Percentiles rank a stretch among this genome's conserved stretches.
Evolutionary conservation across 2,888 invertebrate species (phyloP).

Genomic region (Xestia xanthographa): DNA sequence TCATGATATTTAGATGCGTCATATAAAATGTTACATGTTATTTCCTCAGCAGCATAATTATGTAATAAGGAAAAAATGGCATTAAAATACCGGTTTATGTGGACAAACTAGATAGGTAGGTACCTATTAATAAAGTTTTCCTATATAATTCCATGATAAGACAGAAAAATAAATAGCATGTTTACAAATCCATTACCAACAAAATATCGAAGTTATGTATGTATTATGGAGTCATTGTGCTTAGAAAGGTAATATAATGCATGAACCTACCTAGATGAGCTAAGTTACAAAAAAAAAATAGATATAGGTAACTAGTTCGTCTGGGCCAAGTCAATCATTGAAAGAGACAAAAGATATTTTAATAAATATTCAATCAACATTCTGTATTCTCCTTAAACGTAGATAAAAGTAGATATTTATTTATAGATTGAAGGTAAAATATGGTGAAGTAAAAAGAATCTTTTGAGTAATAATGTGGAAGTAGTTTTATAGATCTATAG

Average conservation of each 20-base stretch:
- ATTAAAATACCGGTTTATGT: constrained; percentile 17
- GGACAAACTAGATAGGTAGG: constrained; percentile 10
- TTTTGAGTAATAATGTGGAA: not conserved
- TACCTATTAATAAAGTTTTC: constrained; percentile 15
- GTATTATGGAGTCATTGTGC: not conserved
- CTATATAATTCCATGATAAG: not conserved
- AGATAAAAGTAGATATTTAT: constrained; percentile 41
- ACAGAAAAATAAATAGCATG: not conserved
- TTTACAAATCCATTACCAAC: not conserved
- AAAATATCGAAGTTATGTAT: not conserved
- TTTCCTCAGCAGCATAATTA: constrained; percentile 10
- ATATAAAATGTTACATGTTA: not conserved
- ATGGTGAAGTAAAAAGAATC: constrained; percentile 5
- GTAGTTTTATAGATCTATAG: constrained; percentile 3
- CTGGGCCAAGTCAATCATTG: not conserved
- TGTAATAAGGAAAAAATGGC: constrained; percentile 7
- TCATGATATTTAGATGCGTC: not conserved
- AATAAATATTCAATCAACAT: not conserved
- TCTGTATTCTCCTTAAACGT: constrained; percentile 65
- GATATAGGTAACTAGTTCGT: not conserved
- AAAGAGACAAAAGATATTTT: not conserved
- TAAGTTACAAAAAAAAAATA: not conserved
- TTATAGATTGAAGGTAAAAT: constrained; percentile 41
- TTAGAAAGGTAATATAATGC: not conserved
- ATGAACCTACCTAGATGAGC: not conserved